These are phyloP conservation scores for Myopa testacea DNA, from an alignment of 2,888 invertebrate genomes.

Conservation along the genomic window DNA sequence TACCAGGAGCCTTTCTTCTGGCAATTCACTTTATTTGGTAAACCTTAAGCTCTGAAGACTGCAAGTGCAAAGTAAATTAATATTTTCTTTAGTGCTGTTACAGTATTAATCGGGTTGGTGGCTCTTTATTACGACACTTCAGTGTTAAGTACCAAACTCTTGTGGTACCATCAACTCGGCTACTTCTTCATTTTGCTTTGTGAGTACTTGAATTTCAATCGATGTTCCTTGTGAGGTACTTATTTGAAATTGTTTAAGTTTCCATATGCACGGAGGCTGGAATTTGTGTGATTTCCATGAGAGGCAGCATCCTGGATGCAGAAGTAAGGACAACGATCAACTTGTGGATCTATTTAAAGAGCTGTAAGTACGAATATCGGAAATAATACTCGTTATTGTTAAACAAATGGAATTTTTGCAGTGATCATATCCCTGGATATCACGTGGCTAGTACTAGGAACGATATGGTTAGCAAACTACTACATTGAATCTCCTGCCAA, in stretches of 20 bases:
- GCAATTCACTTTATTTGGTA: conserved; percentile 83
- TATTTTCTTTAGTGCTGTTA: conserved; percentile 61
- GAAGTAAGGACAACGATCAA: conserved; percentile 80
- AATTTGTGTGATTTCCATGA: conserved; percentile 80
- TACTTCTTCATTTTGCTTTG: conserved; percentile 67
- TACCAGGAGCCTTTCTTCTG: conserved; percentile 83
- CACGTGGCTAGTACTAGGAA: conserved; percentile 79
- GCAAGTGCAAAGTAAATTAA: background rate
- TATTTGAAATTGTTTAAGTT: conserved; percentile 56
- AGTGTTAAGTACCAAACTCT: conserved; percentile 65
- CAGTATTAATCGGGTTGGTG: conserved; percentile 64
- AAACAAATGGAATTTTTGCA: conserved; percentile 67
- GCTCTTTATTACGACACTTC: conserved; percentile 65
- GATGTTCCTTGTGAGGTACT: too few species aligned
- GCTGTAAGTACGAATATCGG: conserved; percentile 72
- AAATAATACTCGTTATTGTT: background rate
- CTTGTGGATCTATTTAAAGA: conserved; percentile 81
- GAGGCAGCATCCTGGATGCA: conserved; percentile 84
- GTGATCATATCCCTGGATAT: conserved; percentile 81
- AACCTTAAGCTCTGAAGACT: conserved; percentile 62
- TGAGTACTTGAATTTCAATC: conserved; percentile 54
- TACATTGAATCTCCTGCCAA: conserved; percentile 77
- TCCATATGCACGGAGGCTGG: conserved; percentile 77
- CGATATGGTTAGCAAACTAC: conserved; percentile 78
- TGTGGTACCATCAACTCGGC: conserved; percentile 68